These are phyloP conservation scores for Zoanthus sociatus DNA, from an alignment of 92 coral and sea anemone genomes.

Conservation along the genomic window DNA sequence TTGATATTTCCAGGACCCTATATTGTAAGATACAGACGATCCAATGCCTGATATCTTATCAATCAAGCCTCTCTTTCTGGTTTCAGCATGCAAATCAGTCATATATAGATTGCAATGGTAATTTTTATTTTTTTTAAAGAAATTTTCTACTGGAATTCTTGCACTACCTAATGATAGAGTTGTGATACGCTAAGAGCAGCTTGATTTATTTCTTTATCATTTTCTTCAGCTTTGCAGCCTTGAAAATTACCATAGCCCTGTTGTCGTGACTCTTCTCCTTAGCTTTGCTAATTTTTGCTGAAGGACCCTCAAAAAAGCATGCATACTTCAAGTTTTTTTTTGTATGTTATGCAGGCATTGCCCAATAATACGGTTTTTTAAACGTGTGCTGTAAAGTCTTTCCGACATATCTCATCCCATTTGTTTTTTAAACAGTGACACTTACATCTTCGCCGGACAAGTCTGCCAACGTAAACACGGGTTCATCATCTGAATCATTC, in stretches of 20 bases:
- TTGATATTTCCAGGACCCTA: too few species aligned
- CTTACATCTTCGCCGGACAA: slow-evolving; percentile 35
- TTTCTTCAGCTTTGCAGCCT: slow-evolving; percentile 32
- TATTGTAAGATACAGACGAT: too few species aligned
- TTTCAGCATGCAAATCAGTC: too few species aligned
- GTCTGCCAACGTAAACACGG: neutral
- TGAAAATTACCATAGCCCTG: slow-evolving; percentile 48
- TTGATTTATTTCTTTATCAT: too few species aligned
- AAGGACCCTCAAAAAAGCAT: slow-evolving; percentile 34
- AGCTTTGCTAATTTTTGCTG: slow-evolving; percentile 37
- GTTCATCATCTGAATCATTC: slow-evolving; percentile 11
- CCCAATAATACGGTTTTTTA: slow-evolving; percentile 59
- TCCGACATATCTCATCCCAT: slow-evolving; percentile 43
- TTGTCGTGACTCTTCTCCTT: slow-evolving; percentile 36
- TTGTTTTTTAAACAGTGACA: slow-evolving; percentile 34
- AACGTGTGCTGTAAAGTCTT: slow-evolving; percentile 56
- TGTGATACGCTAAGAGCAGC: too few species aligned
- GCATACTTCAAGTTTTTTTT: slow-evolving; percentile 50
- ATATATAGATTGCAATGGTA: too few species aligned
- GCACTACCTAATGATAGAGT: too few species aligned
- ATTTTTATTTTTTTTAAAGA: too few species aligned
- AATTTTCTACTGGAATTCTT: too few species aligned
- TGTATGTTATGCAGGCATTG: slow-evolving; percentile 38
- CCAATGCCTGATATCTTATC: too few species aligned
- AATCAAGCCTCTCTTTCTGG: too few species aligned